Base-by-base conservation (phyloP, 2,113 vertebrate genomes). In the Crocuta crocuta region DNA sequence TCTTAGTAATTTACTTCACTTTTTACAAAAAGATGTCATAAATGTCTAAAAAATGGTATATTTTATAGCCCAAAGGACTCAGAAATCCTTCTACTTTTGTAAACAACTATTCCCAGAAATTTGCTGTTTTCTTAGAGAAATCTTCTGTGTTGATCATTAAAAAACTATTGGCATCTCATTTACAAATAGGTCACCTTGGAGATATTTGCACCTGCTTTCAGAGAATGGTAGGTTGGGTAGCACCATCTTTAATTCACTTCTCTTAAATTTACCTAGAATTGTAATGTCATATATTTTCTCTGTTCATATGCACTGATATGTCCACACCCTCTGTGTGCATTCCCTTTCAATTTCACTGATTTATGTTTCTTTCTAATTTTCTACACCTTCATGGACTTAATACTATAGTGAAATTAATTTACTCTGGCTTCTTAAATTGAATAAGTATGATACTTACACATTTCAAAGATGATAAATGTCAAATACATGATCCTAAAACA, bases 391-490 rank as follows among this genome's bases (percentile, higher is more conserved):
- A 73, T 23, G 55, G 39, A 83, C 10, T 61, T 65, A 55, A 55
- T 15, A 35, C 48, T 39, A 61, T n/a, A 76, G n/a, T 70, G 39
- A 68, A 89, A 95, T 86, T 76, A 92, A n/a, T 28, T 76, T 13
- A 76, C 28, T 68, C 8, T 58, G 90, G 43, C 4, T 74, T 80
- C 71, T 43, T 87, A 93, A 93, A 61, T 80, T 19, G 35, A 53
- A 71, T 39, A 63, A 83, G 8, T 28, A 80, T 55, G 23, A 2
- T 65, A 76, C 45, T 81, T 55, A 73, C 10, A 48, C 7, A 58
- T 96, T 93, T 91, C 7, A 50, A 88, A 74, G 43, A 88, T 84
- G 48, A 94, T 24, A 79, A 70, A 65, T 73, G 43, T 65, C 35
- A 95, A 91, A 94, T 33, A 94, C 17, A 53, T 16, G 48, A 76